These are phyloP conservation scores for Cyprinella venusta DNA, from an alignment of 2,797 vertebrate species.

Conservation along the genomic window DNA sequence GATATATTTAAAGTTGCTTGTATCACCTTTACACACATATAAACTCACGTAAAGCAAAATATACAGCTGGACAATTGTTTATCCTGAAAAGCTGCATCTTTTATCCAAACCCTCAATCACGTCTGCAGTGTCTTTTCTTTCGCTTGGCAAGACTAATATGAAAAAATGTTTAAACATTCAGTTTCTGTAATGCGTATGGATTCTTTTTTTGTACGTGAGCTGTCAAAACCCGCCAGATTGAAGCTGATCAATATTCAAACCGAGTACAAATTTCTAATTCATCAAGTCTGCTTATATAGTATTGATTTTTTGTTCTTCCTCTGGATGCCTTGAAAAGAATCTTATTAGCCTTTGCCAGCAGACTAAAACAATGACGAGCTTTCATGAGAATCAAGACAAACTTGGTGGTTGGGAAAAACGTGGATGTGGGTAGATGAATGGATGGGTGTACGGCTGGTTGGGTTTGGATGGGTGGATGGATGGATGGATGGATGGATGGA, in stretches of 20 bases:
- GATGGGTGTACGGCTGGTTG: too few species aligned
- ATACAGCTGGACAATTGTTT: neutral
- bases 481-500: too few species aligned
- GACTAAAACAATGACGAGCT: conserved; percentile 50
- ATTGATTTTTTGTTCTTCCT: conserved; percentile 76
- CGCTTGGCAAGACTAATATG: conserved; percentile 31
- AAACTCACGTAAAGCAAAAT: neutral
- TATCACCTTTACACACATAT: neutral
- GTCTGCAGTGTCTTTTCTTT: conserved; percentile 2
- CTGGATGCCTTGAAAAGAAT: conserved; percentile 69
- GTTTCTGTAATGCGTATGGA: conserved; percentile 58
- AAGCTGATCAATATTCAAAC: conserved; percentile 76
- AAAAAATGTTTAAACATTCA: conserved; percentile 26
- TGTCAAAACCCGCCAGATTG: conserved; percentile 69
- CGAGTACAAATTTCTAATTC: conserved; percentile 79
- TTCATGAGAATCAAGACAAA: neutral
- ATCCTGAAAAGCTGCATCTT: neutral
- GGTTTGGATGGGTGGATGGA: too few species aligned
- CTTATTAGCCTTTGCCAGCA: conserved; percentile 67
- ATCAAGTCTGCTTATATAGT: conserved; percentile 76
- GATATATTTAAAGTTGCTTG: neutral
- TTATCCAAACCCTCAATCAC: conserved; percentile 2
- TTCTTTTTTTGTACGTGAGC: conserved; percentile 60
- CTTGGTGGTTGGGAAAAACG: too few species aligned
- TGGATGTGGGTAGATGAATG: too few species aligned